A percentile compares a stretch with the other conserved stretches of the same genome.
Evolutionary conservation across 1,140 invertebrate genomes (phyloP).

Genomic region (Ctenoplectra terminalis): DNA sequence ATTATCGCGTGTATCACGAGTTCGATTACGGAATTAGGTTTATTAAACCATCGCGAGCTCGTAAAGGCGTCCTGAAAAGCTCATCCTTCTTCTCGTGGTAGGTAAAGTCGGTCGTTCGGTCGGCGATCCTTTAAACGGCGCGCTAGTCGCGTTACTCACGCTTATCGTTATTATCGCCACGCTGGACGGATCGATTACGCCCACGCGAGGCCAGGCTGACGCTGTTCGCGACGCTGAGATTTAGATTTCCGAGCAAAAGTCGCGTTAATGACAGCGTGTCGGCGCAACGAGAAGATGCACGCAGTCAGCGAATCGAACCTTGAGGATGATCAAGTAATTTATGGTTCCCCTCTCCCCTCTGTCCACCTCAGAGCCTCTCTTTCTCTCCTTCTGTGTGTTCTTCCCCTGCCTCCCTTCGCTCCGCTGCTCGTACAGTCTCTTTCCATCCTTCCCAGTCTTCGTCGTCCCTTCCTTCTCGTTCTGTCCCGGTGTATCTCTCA

Average conservation of each 20-base stretch:
- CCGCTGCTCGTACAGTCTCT: neutral
- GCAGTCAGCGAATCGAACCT: conserved; percentile 60
- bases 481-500: conserved; percentile 26
- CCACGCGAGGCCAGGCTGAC: conserved; percentile 3
- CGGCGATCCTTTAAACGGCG: neutral
- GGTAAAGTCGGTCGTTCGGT: neutral
- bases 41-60: neutral
- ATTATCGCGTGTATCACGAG: neutral
- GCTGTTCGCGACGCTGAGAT: neutral
- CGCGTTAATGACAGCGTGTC: conserved; percentile 39
- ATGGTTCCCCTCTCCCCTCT: conserved; percentile 44
- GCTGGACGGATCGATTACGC: conserved; percentile 3
- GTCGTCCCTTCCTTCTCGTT: too few species aligned
- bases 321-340: conserved; percentile 68
- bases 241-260: conserved; percentile 51
- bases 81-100: neutral
- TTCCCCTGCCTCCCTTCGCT: neutral
- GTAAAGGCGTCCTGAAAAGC: neutral
- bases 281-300: conserved; percentile 53
- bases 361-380: conserved; percentile 21
- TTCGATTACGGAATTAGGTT: neutral
- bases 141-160: neutral
- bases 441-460: conserved; percentile 1
- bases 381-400: neutral
- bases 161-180: conserved; percentile 30